These are phyloP conservation scores for Drosophila kanapiae DNA, from an alignment of 1,140 invertebrate genomes.

Conservation along the genomic window DNA sequence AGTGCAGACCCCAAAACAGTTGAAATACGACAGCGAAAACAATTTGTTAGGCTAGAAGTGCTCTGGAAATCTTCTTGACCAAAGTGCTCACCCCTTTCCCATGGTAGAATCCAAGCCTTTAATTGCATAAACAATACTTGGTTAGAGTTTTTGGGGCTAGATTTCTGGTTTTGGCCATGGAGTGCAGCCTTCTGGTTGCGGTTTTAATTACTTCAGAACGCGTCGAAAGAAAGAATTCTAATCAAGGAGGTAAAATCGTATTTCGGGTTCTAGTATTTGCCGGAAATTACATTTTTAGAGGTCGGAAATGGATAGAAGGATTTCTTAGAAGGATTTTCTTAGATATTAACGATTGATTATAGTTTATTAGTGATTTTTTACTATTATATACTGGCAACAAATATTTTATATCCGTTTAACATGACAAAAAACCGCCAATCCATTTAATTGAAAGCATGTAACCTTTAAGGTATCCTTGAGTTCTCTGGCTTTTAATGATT, in stretches of 20 bases:
- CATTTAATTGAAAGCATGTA: not conserved
- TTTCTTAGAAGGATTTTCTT: too few relatives aligned
- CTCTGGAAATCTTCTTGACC: slow-evolving; percentile 56
- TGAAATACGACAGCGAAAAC: slow-evolving; percentile 72
- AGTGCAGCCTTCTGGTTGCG: slow-evolving; percentile 12
- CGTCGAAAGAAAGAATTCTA: slow-evolving; percentile 47
- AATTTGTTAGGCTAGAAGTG: slow-evolving; percentile 78
- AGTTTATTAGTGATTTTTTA: fast-evolving
- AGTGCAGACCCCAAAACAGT: slow-evolving; percentile 39
- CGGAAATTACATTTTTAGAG: slow-evolving; percentile 9
- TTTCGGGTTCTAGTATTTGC: not conserved
- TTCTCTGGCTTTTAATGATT: not conserved
- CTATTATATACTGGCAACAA: not conserved
- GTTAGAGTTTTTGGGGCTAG: slow-evolving; percentile 4
- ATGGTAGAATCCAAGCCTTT: slow-evolving; percentile 2
- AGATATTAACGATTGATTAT: not conserved
- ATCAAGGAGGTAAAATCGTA: slow-evolving; percentile 28
- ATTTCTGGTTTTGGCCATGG: not conserved
- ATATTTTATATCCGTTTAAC: not conserved
- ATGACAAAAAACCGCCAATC: not conserved
- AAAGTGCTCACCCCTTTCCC: slow-evolving; percentile 18
- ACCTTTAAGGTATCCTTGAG: not conserved
- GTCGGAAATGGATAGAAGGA: too few relatives aligned
- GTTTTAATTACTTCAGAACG: slow-evolving; percentile 65
- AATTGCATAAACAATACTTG: slow-evolving; percentile 45